Conservation (phyloP, 2,888 invertebrate species). For the Trachelus stipa region DNA sequence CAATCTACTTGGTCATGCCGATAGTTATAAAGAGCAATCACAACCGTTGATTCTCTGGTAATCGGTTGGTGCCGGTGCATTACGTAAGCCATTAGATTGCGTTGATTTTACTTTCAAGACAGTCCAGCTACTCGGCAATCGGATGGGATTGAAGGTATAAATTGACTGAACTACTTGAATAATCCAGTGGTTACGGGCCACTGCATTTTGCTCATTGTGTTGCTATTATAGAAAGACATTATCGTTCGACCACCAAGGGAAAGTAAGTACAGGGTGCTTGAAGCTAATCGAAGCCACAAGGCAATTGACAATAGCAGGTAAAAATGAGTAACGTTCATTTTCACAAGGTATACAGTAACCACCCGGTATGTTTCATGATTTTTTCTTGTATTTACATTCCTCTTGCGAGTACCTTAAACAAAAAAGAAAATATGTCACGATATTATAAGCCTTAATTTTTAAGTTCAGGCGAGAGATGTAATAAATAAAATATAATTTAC, state of each 20-base stretch:
- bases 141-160: not conserved
- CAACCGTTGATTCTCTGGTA: not conserved
- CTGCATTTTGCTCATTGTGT: not conserved
- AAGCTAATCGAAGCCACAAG: not conserved
- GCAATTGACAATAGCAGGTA: not conserved
- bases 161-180: not conserved
- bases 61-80: not conserved
- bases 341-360: not conserved
- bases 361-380: not conserved
- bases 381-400: not conserved
- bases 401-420: not conserved
- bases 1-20: not conserved
- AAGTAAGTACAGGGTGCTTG: not conserved
- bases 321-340: not conserved
- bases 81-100: conserved; percentile 1
- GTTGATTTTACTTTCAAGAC: conserved; percentile 3
- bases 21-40: not conserved
- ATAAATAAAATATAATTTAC: not conserved
- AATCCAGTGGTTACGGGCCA: not conserved
- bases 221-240: not conserved
- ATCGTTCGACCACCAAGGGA: not conserved
- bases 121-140: not conserved
- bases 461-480: not conserved
- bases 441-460: not conserved
- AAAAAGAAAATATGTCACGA: not conserved